Percentiles rank a stretch among this genome's conserved stretches.
These are phyloP conservation scores for Cydia amplana DNA, from an alignment of 1,140 invertebrate species.

Conservation along the genomic window DNA sequence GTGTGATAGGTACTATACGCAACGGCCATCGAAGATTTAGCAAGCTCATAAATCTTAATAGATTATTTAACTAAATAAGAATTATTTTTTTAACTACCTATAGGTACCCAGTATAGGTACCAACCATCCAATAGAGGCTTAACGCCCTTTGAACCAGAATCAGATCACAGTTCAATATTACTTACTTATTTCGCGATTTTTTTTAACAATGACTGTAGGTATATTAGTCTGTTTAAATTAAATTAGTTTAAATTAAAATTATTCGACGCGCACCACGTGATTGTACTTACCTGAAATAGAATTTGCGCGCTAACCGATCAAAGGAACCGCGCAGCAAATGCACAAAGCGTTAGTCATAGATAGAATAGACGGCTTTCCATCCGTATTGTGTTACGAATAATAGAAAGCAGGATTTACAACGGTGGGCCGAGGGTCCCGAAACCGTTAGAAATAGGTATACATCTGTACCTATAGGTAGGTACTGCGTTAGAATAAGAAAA, in stretches of 20 bases:
- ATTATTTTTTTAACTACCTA: too few species aligned
- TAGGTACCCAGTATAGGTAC: too few species aligned
- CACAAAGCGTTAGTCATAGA: conserved; percentile 8
- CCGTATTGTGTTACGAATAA: neutral
- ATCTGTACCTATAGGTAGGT: neutral
- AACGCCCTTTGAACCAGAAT: too few species aligned
- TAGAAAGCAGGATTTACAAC: conserved; percentile 11
- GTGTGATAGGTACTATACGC: too few species aligned
- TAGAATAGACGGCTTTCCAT: conserved; percentile 1
- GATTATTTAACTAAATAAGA: neutral
- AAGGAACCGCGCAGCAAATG: neutral
- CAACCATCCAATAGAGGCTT: too few species aligned
- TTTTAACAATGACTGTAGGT: too few species aligned
- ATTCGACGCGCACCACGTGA: conserved; percentile 9
- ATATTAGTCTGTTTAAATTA: neutral
- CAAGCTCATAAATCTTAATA: neutral
- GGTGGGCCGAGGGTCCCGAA: neutral
- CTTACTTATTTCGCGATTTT: too few species aligned
- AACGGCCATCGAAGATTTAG: too few species aligned
- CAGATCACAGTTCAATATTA: too few species aligned
- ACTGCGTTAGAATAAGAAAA: neutral
- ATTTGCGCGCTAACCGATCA: conserved; percentile 3
- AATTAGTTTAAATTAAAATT: neutral
- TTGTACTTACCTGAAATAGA: neutral
- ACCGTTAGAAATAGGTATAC: neutral